Conservation (phyloP, 2,113 vertebrate genomes). For the Caloenas nicobarica region DNA sequence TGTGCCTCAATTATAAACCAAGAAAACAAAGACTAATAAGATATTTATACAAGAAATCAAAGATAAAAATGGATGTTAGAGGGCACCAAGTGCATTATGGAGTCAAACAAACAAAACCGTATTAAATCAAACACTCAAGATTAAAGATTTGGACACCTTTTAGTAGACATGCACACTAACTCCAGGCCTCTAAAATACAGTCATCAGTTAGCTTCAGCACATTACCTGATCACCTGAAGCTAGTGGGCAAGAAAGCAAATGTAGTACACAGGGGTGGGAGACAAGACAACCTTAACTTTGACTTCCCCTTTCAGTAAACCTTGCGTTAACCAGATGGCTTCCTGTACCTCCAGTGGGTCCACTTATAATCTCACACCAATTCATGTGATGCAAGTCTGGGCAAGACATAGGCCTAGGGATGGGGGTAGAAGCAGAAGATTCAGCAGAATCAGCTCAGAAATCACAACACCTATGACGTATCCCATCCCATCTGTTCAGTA, state of each 20-base stretch:
- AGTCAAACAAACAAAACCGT: neutral
- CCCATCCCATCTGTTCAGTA: neutral
- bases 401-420: neutral
- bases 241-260: neutral
- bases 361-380: neutral
- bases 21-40: conserved; percentile 8
- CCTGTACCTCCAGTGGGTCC: neutral
- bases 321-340: neutral
- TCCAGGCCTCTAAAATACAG: neutral
- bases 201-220: neutral
- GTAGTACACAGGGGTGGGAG: neutral
- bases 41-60: conserved; percentile 5
- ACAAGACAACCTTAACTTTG: neutral
- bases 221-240: neutral
- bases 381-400: neutral
- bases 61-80: neutral
- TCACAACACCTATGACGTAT: neutral
- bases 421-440: neutral
- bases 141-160: neutral
- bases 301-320: neutral
- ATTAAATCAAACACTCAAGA: neutral
- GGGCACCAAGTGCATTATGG: neutral
- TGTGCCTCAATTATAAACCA: conserved; percentile 37
- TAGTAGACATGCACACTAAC: neutral
- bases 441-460: neutral